Conservation (phyloP, 1,140 invertebrate species). For the Dendrolimus punctatus region DNA sequence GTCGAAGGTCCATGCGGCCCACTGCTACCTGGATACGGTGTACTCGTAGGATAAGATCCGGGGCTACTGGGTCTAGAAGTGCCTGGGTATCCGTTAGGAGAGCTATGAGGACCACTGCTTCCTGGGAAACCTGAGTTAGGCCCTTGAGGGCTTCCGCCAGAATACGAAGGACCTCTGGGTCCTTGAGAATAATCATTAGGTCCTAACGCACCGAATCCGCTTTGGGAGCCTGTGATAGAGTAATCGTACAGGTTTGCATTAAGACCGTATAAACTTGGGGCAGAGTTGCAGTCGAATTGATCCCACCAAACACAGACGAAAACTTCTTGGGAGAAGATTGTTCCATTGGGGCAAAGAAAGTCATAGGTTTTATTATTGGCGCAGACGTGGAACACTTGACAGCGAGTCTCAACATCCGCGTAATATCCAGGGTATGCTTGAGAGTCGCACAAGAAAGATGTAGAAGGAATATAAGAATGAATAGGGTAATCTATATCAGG, state of each 20-base stretch:
- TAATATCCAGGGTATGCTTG: constrained; percentile 89
- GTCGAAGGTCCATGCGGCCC: constrained; percentile 65
- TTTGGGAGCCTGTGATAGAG: constrained; percentile 67
- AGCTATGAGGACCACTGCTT: constrained; percentile 29
- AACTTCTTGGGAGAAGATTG: constrained; percentile 88
- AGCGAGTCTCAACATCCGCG: constrained; percentile 86
- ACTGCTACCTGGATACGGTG: constrained; percentile 5
- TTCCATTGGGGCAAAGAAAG: constrained; percentile 92
- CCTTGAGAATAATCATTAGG: constrained; percentile 32
- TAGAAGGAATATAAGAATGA: constrained; percentile 79
- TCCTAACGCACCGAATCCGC: constrained; percentile 18
- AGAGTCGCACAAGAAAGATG: constrained; percentile 82
- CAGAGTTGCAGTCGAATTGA: constrained; percentile 86
- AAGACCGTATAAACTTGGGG: constrained; percentile 79
- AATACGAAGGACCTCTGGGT: constrained; percentile 33
- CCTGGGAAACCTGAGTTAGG: constrained; percentile 22
- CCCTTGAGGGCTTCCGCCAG: constrained; percentile 59
- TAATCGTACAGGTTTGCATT: constrained; percentile 88
- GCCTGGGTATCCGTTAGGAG: constrained; percentile 74
- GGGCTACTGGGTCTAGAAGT: constrained; percentile 56
- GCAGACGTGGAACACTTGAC: constrained; percentile 91
- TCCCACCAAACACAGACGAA: constrained; percentile 94
- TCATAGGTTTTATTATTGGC: constrained; percentile 85
- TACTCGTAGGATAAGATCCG: constrained; percentile 11
- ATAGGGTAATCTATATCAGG: constrained; percentile 83